Evolutionary conservation across 2,888 invertebrate species (phyloP), one percentile per base, ranked within the genome.

Genomic region (Rhagonycha fulva): DNA sequence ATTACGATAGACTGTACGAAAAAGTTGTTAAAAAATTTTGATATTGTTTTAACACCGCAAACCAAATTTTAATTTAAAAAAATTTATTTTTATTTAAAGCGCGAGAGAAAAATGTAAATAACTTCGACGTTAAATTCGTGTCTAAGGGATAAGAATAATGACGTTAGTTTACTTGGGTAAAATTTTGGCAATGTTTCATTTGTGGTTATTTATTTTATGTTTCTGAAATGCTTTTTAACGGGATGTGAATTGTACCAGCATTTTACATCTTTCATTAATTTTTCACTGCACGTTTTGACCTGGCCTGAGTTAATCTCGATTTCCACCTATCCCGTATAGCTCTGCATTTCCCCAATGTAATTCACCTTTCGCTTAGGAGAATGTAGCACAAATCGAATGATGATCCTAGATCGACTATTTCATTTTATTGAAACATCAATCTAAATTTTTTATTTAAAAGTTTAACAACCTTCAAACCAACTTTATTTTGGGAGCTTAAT

Each of bases 241-340:
- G 74, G 67, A 79, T 80, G 79, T 75, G 77, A 76, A 74, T 77
- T 76, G 79, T 75, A 78, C 71, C 73, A 69, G 72, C 76, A 68
- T 79, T 81, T 80, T 81, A 79, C 81, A 80, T 79, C 80, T 81
- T 79, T 79, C 81, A 82, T 82, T 80, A 82, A 82, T 80, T 80
- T 82, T 82, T 81, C 81, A 78, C 76, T 73, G 78, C 80, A 80
- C 79, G 78, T 76, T 76, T 75, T 75, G 75, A 76, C 76, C 78
- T 70, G 72, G 73, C 62, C 24, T 61, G 30, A 75, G 74, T 76
- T 68, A 75, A 74, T 78, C 78, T 74, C 68, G 74, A 78, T 76
- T 80, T 76, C 73, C 69, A 78, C 77, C 78, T 79, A 76, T 75
- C 71, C 62, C 72, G 75, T 78, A 76, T 71, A 71, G 76, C 68